Percentiles rank a stretch among this genome's conserved stretches.
These are phyloP conservation scores for Anoplophora glabripennis DNA, from an alignment of 1,140 invertebrate genomes.

Conservation along the genomic window DNA sequence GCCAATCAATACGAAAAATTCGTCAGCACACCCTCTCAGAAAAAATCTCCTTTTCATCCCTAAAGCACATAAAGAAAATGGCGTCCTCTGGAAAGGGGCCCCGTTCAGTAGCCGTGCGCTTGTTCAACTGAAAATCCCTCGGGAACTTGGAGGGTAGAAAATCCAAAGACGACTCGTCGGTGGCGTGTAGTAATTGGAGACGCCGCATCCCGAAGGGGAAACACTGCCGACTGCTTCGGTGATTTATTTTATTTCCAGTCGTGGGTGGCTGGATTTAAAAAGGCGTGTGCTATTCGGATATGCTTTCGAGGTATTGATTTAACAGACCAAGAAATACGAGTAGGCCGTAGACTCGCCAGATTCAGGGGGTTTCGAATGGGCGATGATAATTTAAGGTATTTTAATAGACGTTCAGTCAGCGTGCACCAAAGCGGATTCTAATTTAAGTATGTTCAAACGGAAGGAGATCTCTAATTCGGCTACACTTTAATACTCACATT, in stretches of 20 bases:
- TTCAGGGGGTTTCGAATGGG: too few species aligned
- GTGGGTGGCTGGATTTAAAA: conserved; percentile 32
- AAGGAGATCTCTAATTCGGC: too few species aligned
- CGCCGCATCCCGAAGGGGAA: conserved; percentile 28
- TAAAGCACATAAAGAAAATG: conserved; percentile 13
- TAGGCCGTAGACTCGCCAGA: too few species aligned
- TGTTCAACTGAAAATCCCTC: conserved; percentile 11
- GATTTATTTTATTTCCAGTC: conserved; percentile 34
- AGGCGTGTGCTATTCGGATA: conserved; percentile 24
- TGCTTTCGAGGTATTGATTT: conserved; percentile 24
- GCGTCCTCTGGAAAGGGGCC: conserved; percentile 1
- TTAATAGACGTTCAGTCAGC: too few species aligned
- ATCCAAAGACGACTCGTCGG: conserved; percentile 15
- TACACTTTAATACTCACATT: too few species aligned
- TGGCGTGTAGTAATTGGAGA: conserved; percentile 27
- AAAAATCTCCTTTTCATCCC: neutral
- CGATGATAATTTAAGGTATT: too few species aligned
- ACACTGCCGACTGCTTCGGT: conserved; percentile 4
- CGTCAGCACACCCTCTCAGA: neutral
- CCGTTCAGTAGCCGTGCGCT: conserved; percentile 7
- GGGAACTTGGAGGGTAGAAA: conserved; percentile 16
- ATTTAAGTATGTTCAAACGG: too few species aligned
- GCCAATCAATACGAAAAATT: neutral
- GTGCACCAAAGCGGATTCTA: too few species aligned
- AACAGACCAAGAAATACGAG: conserved; percentile 2